These are phyloP conservation scores for Neocrepidodera transversa DNA, from an alignment of 2,888 invertebrate genomes.

Conservation along the genomic window DNA sequence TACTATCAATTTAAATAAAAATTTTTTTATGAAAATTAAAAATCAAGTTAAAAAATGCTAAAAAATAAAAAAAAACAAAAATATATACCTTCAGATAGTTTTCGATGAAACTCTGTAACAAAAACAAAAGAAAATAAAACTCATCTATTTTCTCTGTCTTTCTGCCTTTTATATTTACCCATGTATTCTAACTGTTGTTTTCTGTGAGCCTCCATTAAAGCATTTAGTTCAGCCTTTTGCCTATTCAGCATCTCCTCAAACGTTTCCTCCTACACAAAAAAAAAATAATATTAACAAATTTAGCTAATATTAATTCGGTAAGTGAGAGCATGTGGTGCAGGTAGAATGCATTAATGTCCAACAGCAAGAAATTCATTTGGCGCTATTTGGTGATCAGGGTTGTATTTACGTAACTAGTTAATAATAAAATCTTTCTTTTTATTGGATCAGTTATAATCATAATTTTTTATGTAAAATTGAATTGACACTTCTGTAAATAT, in stretches of 20 bases:
- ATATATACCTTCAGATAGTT: conserved; percentile 49
- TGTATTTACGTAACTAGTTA: too few relatives aligned
- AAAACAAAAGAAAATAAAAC: conserved; percentile 41
- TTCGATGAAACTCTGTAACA: conserved; percentile 51
- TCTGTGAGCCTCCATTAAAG: conserved; percentile 62
- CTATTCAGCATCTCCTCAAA: conserved; percentile 61
- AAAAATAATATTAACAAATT: background rate
- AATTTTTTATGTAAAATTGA: too few relatives aligned
- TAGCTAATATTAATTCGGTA: too few relatives aligned
- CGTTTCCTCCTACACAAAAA: conserved; percentile 56
- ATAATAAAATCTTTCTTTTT: too few relatives aligned
- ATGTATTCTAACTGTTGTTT: conserved; percentile 63
- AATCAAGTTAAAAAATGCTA: conserved; percentile 23
- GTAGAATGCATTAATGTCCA: too few relatives aligned
- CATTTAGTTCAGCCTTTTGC: conserved; percentile 65
- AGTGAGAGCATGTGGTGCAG: background rate
- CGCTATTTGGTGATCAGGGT: too few relatives aligned
- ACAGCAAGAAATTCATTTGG: too few relatives aligned
- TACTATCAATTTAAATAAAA: too few relatives aligned
- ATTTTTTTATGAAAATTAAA: too few relatives aligned
- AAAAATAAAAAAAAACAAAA: conserved; percentile 17
- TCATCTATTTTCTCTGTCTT: conserved; percentile 42
- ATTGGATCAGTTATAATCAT: too few relatives aligned
- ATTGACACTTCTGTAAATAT: too few relatives aligned
- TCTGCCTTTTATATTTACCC: conserved; percentile 51